A percentile compares a stretch with the other conserved stretches of the same genome.
phyloP scores from a whole-genome alignment of 2,113 vertebrate species.

The Chitala chitala region DNA sequence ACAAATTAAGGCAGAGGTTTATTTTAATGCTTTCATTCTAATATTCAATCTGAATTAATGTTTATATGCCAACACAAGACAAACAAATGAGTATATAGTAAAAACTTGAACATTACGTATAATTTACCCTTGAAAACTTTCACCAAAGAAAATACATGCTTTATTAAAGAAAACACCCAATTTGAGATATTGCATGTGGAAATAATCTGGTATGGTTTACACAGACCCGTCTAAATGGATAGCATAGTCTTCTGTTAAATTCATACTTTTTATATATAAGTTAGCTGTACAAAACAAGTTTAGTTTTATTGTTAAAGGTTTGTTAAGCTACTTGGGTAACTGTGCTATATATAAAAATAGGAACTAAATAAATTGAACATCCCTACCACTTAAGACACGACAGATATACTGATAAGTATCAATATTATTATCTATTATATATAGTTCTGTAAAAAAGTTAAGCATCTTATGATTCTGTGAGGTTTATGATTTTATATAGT shows the following conservation, averaged over 20 bases:
- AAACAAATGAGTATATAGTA: conserved; percentile 21
- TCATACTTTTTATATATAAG: not conserved
- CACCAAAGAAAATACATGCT: conserved; percentile 59
- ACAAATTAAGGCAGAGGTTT: conserved; percentile 53
- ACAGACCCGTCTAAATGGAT: conserved; percentile 4
- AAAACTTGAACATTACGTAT: conserved; percentile 49
- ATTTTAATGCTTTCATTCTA: conserved; percentile 26
- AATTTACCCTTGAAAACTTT: conserved; percentile 53
- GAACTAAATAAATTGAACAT: too few relatives aligned
- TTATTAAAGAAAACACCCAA: conserved; percentile 66
- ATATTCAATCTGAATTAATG: conserved; percentile 25
- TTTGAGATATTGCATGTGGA: conserved; percentile 33
- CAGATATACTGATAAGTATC: too few relatives aligned
- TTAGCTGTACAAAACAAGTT: not conserved
- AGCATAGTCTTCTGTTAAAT: not conserved
- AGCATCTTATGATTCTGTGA: too few relatives aligned
- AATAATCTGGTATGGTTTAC: too few relatives aligned
- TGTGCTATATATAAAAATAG: too few relatives aligned
- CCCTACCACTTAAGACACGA: too few relatives aligned
- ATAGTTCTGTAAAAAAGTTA: too few relatives aligned
- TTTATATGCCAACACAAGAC: conserved; percentile 33
- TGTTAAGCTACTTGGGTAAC: too few relatives aligned
- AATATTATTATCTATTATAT: too few relatives aligned
- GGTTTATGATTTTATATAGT: too few relatives aligned
- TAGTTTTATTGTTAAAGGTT: not conserved